These are phyloP conservation scores for Corythaixoides concolor DNA, from an alignment of 2,113 vertebrate species.

Conservation along the genomic window DNA sequence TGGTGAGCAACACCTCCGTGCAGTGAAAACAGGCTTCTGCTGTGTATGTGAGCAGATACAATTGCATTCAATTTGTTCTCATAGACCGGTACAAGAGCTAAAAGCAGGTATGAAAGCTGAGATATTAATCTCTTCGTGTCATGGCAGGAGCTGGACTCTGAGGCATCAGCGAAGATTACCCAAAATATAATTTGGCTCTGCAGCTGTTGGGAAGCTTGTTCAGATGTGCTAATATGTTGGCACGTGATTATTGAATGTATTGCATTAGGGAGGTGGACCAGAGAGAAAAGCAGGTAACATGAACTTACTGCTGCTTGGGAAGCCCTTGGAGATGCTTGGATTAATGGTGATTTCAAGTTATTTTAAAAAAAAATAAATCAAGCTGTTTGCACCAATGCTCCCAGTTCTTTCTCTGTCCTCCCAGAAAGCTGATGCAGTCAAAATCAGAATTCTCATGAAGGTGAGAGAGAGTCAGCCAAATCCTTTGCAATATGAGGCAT, in stretches of 20 bases:
- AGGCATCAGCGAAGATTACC: neutral
- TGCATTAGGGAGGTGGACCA: neutral
- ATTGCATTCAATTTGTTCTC: neutral
- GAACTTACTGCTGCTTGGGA: neutral
- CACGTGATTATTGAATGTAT: neutral
- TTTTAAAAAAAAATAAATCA: neutral
- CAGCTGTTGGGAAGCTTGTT: neutral
- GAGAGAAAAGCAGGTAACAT: neutral
- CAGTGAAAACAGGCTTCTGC: fast-evolving
- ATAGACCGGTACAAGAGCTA: neutral
- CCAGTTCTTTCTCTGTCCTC: neutral
- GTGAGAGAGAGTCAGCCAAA: neutral
- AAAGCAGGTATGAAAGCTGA: neutral
- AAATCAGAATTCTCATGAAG: neutral
- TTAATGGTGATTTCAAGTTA: neutral
- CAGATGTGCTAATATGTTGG: neutral
- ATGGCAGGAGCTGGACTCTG: neutral
- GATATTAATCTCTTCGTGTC: neutral
- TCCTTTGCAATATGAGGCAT: neutral
- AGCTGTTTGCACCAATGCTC: neutral
- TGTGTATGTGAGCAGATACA: fast-evolving
- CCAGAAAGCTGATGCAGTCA: neutral
- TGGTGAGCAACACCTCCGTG: fast-evolving
- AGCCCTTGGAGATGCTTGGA: neutral
- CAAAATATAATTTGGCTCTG: neutral